A percentile compares a stretch with the other conserved stretches of the same genome.
These are phyloP conservation scores for Amphipoea lucens DNA, from an alignment of 2,888 invertebrate genomes.

Conservation along the genomic window DNA sequence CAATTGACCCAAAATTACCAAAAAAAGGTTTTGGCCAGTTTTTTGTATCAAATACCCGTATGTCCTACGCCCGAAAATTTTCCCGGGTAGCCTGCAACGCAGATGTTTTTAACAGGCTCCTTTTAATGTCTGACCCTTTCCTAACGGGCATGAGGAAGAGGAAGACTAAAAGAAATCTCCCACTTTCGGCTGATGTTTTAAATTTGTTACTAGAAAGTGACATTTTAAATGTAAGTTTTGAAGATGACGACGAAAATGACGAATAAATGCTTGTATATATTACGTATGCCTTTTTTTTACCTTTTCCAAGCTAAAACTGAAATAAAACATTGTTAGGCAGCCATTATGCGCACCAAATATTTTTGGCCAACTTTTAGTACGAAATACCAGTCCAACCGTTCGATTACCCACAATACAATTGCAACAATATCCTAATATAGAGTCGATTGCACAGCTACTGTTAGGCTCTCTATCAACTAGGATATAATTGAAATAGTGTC, in stretches of 20 bases:
- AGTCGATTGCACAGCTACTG: no score
- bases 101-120: constrained; percentile 6
- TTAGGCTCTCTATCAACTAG: no score
- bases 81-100: constrained; percentile 9
- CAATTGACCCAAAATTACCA: no score
- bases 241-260: neutral
- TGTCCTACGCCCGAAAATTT: neutral
- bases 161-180: constrained; percentile 3
- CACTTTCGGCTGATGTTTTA: neutral
- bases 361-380: no score
- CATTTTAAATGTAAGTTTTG: neutral
- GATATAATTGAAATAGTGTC: no score
- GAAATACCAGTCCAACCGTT: no score
- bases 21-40: no score
- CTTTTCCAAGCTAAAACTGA: constrained; percentile 3
- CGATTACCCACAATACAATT: no score
- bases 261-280: constrained; percentile 1
- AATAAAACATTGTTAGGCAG: constrained; percentile 3
- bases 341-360: constrained; percentile 8
- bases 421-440: no score
- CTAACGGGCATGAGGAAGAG: constrained; percentile 4
- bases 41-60: no score
- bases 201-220: neutral
- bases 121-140: constrained; percentile 1
- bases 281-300: constrained; percentile 2